Conservation (phyloP, 2,113 vertebrate genomes). For the Cervus canadensis region DNA sequence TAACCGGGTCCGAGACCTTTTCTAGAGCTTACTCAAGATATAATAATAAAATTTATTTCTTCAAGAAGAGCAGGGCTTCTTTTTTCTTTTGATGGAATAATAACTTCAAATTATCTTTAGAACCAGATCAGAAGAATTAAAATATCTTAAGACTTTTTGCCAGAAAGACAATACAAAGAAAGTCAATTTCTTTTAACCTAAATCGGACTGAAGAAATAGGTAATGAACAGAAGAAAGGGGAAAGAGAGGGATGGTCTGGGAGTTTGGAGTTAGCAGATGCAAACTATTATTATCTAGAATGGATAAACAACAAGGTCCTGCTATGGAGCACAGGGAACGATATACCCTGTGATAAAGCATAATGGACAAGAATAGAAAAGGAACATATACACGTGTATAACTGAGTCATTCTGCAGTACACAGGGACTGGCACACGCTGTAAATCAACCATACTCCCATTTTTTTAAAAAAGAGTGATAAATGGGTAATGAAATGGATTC, state of each 20-base stretch:
- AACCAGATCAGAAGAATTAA: slow-evolving; percentile 26
- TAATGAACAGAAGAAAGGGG: not conserved
- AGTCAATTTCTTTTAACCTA: not conserved
- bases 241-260: not conserved
- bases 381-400: not conserved
- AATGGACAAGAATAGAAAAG: not conserved
- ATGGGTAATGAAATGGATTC: not conserved
- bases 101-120: not conserved
- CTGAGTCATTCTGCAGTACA: not conserved
- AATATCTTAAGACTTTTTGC: not conserved
- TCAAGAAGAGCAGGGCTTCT: not conserved
- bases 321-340: not conserved
- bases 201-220: not conserved
- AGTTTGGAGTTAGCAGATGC: not conserved
- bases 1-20: not conserved
- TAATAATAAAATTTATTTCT: not conserved
- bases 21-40: not conserved
- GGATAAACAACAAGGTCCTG: not conserved
- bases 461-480: not conserved
- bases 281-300: not conserved
- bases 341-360: not conserved
- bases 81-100: not conserved
- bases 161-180: slow-evolving; percentile 4
- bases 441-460: not conserved
- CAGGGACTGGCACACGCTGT: not conserved